These are phyloP conservation scores for Chelidonichthys spinosus DNA, from an alignment of 2,797 vertebrate genomes.

Conservation along the genomic window DNA sequence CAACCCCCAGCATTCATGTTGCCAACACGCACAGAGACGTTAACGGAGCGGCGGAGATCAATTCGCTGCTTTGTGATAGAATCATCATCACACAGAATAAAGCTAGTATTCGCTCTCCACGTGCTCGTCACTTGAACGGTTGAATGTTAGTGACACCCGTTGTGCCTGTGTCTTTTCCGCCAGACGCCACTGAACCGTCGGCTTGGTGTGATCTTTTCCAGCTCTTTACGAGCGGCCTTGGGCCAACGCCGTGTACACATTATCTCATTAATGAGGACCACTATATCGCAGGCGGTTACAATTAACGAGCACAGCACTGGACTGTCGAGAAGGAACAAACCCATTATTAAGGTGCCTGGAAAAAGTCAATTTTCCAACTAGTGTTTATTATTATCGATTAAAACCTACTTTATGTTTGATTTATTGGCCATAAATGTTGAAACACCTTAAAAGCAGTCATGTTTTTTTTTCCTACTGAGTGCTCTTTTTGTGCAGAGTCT, in stretches of 20 bases:
- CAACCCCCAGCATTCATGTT: neutral
- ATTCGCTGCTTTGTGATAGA: neutral
- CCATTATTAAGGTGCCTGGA: neutral
- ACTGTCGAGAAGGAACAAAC: constrained; percentile 22
- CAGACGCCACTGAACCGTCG: neutral
- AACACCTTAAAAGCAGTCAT: neutral
- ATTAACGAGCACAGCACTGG: constrained; percentile 8
- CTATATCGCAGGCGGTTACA: constrained; percentile 14
- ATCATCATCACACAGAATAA: neutral
- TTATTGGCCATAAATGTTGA: neutral
- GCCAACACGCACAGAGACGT: neutral
- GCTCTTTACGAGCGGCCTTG: constrained; percentile 22
- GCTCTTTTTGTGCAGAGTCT: constrained; percentile 15
- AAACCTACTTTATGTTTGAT: constrained; percentile 6
- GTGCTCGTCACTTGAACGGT: neutral
- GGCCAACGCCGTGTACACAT: constrained; percentile 8
- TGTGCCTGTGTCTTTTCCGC: constrained; percentile 10
- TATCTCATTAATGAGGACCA: constrained; percentile 18
- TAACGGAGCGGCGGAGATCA: neutral
- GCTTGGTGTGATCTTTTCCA: constrained; percentile 16
- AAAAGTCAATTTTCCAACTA: neutral
- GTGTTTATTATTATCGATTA: constrained; percentile 1
- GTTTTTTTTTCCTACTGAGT: constrained; percentile 9
- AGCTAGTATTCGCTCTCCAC: neutral
- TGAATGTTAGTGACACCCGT: constrained; percentile 9